Conservation (phyloP, 2,797 vertebrate genomes). For the Apogon hyalosoma region DNA sequence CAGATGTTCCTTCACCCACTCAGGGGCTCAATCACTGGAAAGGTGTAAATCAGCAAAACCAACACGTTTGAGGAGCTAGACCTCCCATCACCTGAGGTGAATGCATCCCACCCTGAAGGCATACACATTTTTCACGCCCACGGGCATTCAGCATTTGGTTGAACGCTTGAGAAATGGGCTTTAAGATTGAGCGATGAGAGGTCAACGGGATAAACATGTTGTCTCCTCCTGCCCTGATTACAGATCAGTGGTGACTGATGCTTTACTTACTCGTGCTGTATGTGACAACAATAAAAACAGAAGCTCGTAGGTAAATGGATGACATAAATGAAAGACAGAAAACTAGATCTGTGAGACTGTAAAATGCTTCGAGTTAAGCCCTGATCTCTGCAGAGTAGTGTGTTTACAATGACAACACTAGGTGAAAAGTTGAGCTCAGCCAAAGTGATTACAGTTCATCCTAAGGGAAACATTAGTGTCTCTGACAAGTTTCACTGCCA, state of each 20-base stretch:
- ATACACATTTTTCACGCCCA: constrained; percentile 34
- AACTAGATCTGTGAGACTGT: too few relatives aligned
- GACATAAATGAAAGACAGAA: too few relatives aligned
- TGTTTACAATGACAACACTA: too few relatives aligned
- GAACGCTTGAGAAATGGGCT: constrained; percentile 37
- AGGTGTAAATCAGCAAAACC: constrained; percentile 42
- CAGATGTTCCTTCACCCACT: constrained; percentile 19
- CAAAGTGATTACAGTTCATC: too few relatives aligned
- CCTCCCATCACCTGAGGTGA: constrained; percentile 32
- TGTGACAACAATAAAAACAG: too few relatives aligned
- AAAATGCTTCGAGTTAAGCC: too few relatives aligned
- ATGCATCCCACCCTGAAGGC: constrained; percentile 43
- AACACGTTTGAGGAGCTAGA: constrained; percentile 25
- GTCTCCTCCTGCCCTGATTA: constrained; percentile 57
- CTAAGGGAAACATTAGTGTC: too few relatives aligned
- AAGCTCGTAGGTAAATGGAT: too few relatives aligned
- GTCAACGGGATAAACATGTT: constrained; percentile 57
- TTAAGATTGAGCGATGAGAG: constrained; percentile 49
- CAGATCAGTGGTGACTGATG: constrained; percentile 25
- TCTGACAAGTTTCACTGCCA: too few relatives aligned
- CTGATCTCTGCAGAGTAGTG: too few relatives aligned
- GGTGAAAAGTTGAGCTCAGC: too few relatives aligned
- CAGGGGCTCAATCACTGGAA: constrained; percentile 36
- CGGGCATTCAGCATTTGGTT: constrained; percentile 22
- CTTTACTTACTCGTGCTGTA: too few relatives aligned